Percentiles rank a stretch among this genome's conserved stretches.
These are phyloP conservation scores for Thunnus thynnus DNA, from an alignment of 2,113 vertebrate species.

Conservation along the genomic window DNA sequence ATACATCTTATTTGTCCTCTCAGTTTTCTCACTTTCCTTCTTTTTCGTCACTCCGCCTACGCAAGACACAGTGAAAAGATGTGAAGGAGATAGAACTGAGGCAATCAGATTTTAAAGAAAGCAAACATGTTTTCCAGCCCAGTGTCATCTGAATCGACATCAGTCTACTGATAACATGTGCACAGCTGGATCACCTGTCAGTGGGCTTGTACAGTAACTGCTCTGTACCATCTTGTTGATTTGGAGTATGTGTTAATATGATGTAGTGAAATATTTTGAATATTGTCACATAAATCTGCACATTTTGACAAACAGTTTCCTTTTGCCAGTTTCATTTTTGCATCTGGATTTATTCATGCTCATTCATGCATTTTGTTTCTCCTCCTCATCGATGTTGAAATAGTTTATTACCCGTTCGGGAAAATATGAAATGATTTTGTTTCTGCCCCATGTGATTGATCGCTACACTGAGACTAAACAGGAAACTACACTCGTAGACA, in stretches of 20 bases:
- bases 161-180: background rate
- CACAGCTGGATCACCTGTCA: background rate
- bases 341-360: background rate
- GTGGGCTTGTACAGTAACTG: background rate
- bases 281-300: background rate
- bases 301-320: background rate
- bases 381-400: too few relatives aligned
- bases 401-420: background rate
- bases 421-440: background rate
- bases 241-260: background rate
- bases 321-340: background rate
- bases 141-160: background rate
- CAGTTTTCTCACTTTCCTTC: constrained; percentile 22
- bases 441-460: background rate
- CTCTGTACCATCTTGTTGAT: background rate
- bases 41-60: constrained; percentile 22
- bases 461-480: background rate
- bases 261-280: background rate
- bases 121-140: too few relatives aligned
- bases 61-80: constrained; percentile 21
- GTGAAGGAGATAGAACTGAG: constrained; percentile 17
- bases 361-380: background rate
- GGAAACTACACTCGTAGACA: background rate
- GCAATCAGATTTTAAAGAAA: background rate
- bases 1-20: constrained; percentile 13